Evolutionary conservation across 2,113 vertebrate species (phyloP).

Genomic region (Sisor rabdophorus): DNA sequence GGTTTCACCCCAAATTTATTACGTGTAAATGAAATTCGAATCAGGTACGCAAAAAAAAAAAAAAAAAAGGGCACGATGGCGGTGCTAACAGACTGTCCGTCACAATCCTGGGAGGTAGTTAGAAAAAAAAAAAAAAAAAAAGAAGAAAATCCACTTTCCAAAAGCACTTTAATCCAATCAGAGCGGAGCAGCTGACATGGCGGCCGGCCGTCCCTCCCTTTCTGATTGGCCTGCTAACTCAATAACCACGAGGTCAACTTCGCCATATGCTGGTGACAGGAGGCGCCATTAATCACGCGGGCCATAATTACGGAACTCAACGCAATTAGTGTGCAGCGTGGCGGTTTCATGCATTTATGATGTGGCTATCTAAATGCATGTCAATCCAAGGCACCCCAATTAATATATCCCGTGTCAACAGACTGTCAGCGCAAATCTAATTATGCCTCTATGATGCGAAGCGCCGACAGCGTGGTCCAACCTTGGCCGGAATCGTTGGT

Average conservation of each 20-base stretch:
- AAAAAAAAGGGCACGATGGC: background rate
- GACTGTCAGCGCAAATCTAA: constrained; percentile 53
- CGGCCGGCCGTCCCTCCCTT: constrained; percentile 15
- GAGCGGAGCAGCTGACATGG: constrained; percentile 24
- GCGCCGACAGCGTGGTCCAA: constrained; percentile 1
- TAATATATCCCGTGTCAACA: constrained; percentile 47
- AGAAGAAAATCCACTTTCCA: constrained; percentile 12
- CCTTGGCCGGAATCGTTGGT: constrained; percentile 24
- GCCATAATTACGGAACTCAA: constrained; percentile 38
- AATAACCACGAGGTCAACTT: constrained; percentile 46
- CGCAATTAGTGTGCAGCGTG: constrained; percentile 43
- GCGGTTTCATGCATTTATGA: constrained; percentile 47
- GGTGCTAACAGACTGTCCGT: constrained; percentile 1
- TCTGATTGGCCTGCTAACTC: constrained; percentile 49
- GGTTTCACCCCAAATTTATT: background rate
- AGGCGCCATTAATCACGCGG: constrained; percentile 47
- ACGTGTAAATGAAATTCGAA: background rate
- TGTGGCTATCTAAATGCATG: constrained; percentile 45
- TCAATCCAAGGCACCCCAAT: constrained; percentile 45
- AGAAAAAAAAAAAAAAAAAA: constrained; percentile 21
- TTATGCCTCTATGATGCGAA: constrained; percentile 37
- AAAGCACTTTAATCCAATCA: constrained; percentile 30
- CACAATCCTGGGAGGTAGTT: constrained; percentile 8
- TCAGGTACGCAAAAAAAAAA: background rate
- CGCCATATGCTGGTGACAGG: constrained; percentile 49